These are phyloP conservation scores for Sycophila sp. DNA, from an alignment of 1,140 invertebrate species.

Conservation along the genomic window DNA sequence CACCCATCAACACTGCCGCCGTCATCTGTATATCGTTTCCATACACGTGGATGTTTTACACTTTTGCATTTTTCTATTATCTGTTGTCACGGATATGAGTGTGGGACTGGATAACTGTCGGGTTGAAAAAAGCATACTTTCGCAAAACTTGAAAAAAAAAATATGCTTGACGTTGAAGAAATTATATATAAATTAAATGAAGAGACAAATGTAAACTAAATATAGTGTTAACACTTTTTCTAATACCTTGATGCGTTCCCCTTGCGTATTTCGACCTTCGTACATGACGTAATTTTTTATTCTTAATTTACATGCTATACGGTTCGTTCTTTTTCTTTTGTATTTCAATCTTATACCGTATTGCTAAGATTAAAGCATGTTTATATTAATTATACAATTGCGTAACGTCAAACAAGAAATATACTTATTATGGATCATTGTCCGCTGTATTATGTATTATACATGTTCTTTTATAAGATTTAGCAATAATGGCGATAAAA, in stretches of 20 bases:
- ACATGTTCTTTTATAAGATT: conserved; percentile 62
- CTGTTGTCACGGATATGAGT: background rate
- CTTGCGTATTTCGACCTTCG: background rate
- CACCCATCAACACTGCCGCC: background rate
- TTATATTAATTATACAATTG: conserved; percentile 19
- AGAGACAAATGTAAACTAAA: conserved; percentile 34
- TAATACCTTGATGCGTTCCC: background rate
- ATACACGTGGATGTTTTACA: conserved; percentile 27
- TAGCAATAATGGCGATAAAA: conserved; percentile 55
- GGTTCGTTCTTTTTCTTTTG: background rate
- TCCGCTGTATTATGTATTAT: conserved; percentile 60
- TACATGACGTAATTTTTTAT: background rate
- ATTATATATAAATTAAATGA: conserved; percentile 11
- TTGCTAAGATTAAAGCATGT: background rate
- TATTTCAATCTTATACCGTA: background rate
- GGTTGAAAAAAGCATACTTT: conserved; percentile 28
- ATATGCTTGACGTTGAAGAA: conserved; percentile 47
- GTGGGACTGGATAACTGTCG: conserved; percentile 15
- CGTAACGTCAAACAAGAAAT: conserved; percentile 21
- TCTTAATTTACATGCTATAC: background rate
- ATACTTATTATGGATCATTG: conserved; percentile 42
- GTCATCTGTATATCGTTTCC: too few relatives aligned
- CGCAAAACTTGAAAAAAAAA: conserved; percentile 44
- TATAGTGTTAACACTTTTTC: conserved; percentile 32
- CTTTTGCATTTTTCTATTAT: conserved; percentile 31